Conservation (phyloP, 2,113 vertebrate genomes). For the Rhinoptilus africanus region DNA sequence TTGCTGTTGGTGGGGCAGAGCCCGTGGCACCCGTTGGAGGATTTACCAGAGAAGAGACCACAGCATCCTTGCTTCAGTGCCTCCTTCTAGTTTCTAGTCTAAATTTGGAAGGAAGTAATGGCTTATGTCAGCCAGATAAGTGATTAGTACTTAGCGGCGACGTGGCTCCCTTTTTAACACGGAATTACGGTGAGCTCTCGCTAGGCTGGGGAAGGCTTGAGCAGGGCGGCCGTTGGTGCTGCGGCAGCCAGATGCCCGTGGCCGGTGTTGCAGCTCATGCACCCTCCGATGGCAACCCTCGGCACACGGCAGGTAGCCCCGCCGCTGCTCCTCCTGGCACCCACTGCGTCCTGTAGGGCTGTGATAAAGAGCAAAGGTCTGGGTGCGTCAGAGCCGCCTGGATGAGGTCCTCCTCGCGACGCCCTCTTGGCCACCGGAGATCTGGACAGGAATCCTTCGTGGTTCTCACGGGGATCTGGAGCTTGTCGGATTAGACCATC, state of each 20-base stretch:
- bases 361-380: rapidly evolving
- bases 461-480: constrained; percentile 23
- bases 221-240: background rate
- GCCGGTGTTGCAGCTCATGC: background rate
- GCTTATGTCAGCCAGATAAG: constrained; percentile 31
- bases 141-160: background rate
- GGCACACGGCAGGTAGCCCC: background rate
- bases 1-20: background rate
- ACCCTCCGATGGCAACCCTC: background rate
- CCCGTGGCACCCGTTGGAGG: background rate
- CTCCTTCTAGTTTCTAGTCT: background rate
- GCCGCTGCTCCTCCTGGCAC: background rate
- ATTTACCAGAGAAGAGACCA: background rate
- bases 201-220: background rate
- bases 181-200: background rate
- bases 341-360: rapidly evolving
- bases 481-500: constrained; percentile 47
- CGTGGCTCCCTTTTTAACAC: background rate
- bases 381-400: background rate
- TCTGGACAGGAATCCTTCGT: background rate
- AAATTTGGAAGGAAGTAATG: constrained; percentile 17
- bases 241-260: background rate
- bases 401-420: background rate
- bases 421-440: background rate
- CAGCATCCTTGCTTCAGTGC: background rate